Percentiles rank a stretch among this genome's conserved stretches.
Conservation (phyloP, 2,888 invertebrate species). For the Ormia ochracea region DNA sequence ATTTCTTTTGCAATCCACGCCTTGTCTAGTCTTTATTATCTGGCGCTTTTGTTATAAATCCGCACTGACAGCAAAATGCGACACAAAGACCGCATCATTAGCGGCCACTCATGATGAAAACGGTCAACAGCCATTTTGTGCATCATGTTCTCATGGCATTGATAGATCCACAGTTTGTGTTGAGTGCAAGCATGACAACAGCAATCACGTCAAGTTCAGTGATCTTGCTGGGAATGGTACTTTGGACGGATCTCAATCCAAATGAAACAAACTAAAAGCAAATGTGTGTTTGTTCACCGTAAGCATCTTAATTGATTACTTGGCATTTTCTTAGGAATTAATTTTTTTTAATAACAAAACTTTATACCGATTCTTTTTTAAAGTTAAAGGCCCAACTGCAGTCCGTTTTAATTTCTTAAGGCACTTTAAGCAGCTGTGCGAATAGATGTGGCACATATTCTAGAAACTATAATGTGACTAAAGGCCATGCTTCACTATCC, state of each 20-base stretch:
- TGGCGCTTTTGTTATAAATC: slow-evolving; percentile 57
- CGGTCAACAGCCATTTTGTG: background rate
- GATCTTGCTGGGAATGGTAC: slow-evolving; percentile 79
- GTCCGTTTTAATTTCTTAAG: too few species aligned
- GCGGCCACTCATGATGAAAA: slow-evolving; percentile 10
- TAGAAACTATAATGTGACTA: too few species aligned
- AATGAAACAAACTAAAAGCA: slow-evolving; percentile 25
- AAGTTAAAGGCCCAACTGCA: too few species aligned
- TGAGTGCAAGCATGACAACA: background rate
- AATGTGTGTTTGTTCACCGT: background rate
- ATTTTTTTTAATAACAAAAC: too few species aligned
- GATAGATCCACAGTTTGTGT: slow-evolving; percentile 6
- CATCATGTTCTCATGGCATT: slow-evolving; percentile 39
- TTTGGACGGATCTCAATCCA: slow-evolving; percentile 69
- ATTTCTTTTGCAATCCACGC: background rate
- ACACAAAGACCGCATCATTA: slow-evolving; percentile 28
- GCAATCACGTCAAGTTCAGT: slow-evolving; percentile 79
- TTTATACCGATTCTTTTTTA: too few species aligned
- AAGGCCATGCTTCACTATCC: too few species aligned
- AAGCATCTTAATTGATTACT: background rate
- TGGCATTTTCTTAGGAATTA: too few species aligned
- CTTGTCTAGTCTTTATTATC: slow-evolving; percentile 51
- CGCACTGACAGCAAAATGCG: background rate
- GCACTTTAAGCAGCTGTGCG: too few species aligned
- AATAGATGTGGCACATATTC: too few species aligned